phyloP scores from a whole-genome alignment of 1,140 invertebrate genomes.

The Tyrophagus putrescentiae region DNA sequence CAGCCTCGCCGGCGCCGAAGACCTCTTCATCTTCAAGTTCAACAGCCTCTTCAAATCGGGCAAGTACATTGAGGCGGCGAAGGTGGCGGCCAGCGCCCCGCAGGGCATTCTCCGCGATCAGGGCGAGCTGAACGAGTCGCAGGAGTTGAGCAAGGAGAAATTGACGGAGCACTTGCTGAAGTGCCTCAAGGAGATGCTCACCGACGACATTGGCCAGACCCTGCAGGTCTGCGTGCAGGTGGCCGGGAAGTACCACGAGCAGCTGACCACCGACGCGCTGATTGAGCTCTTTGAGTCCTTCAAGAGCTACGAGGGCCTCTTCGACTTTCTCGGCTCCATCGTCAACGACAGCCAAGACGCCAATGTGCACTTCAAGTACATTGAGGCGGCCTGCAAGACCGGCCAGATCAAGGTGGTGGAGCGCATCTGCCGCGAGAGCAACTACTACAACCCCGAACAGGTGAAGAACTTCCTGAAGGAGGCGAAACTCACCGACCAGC shows the following conservation, averaged over 20 bases:
- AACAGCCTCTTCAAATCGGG: conserved; percentile 81
- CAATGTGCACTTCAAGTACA: conserved; percentile 99
- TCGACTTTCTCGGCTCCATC: conserved; percentile 97
- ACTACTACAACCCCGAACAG: conserved; percentile 94
- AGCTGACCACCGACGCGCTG: conserved; percentile 83
- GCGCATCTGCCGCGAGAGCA: conserved; percentile 93
- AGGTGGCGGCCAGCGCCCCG: conserved; percentile 93
- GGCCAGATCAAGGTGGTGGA: conserved; percentile 99
- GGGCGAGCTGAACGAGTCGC: conserved; percentile 79
- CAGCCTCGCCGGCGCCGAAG: conserved; percentile 91
- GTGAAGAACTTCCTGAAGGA: conserved; percentile 99
- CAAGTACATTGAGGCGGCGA: conserved; percentile 92
- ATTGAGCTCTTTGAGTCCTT: conserved; percentile 99
- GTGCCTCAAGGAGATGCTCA: conserved; percentile 94
- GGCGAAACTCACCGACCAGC: conserved; percentile 89
- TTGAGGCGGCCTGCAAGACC: conserved; percentile 88
- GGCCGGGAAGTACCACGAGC: conserved; percentile 98
- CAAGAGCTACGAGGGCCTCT: conserved; percentile 96
- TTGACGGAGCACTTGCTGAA: conserved; percentile 97
- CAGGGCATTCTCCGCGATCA: conserved; percentile 95
- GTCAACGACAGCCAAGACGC: conserved; percentile 99
- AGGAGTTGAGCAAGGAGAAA: conserved; percentile 86
- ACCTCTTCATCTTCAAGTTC: conserved; percentile 93
- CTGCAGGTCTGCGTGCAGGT: conserved; percentile 94
- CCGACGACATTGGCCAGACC: conserved; percentile 94